Evolutionary conservation across 2,888 invertebrate species (phyloP), one percentile per base, ranked within the genome.

Genomic region (Drosophila paranaensis): DNA sequence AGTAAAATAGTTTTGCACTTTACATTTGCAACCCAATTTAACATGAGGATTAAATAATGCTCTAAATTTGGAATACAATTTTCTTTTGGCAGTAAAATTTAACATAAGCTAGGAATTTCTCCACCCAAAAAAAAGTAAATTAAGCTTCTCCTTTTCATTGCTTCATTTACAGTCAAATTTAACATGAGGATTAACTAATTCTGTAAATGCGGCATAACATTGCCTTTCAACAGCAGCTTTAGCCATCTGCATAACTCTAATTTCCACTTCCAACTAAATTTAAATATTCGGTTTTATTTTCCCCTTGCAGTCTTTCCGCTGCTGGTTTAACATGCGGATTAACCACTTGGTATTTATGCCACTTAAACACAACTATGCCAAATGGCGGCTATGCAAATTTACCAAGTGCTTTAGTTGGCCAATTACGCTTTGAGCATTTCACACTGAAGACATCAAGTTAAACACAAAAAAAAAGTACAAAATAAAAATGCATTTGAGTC

Each of bases 361-460:
- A 54, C 40, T 54, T 54, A 54, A 40, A 25, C 35, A 45, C 37
- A 58, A 69, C 42, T 46, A 54, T 43, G 45, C 37, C 50, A 54
- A 75, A 60, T 60, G 74, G 40, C 16, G 27, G 35, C 72, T 56
- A 60, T 73, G 78, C 40, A 78, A 73, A 67, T 75, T 66, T 60
- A 48, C 66, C 74, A 46, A 66, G 45, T 50, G 25, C 64, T 77
- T 66, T 48, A 77, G 57, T 42, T 51, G 61, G 78, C 58, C 78
- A 75, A 77, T 75, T 75, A 75, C 78, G 62, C 62, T 56, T 60
- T 66, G 53, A 60, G 77, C 35, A 40, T 60, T 64, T 60, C 53
- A 53, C 71, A 60, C 76, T 46, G 45, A 63, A 76, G 71, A 57
- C 71, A 62, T 56, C n/a, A 76, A 70, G 42, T 63, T 70, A 43